Percentiles rank a stretch among this genome's conserved stretches.
Evolutionary conservation across 2,797 vertebrate genomes (phyloP).

Genomic region (Chelon auratus): DNA sequence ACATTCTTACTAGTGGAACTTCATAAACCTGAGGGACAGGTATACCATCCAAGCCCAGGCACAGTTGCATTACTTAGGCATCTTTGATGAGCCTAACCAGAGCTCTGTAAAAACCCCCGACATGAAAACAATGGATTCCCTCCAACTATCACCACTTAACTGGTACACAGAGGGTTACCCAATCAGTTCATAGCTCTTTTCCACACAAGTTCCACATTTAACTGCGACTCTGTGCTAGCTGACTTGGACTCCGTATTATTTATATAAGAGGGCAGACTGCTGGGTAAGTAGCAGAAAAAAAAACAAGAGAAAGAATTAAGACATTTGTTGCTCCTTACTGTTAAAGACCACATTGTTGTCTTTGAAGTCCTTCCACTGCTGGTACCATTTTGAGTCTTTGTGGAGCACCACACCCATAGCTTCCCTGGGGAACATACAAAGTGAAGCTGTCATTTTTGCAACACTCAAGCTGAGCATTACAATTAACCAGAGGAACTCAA

Average conservation of each 20-base stretch:
- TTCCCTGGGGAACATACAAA: constrained; percentile 82
- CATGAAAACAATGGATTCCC: not conserved
- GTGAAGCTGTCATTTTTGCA: not conserved
- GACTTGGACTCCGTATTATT: not conserved
- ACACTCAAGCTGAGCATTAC: not conserved
- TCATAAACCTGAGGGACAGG: not conserved
- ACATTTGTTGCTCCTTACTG: constrained; percentile 82
- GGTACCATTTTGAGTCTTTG: constrained; percentile 97
- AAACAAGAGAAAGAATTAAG: not conserved
- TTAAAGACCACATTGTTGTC: constrained; percentile 97
- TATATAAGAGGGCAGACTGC: not conserved
- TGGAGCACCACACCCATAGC: constrained; percentile 95
- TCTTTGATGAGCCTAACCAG: not conserved
- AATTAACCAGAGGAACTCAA: not conserved
- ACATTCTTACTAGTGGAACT: not conserved
- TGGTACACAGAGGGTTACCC: not conserved
- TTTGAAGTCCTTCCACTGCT: constrained; percentile 99
- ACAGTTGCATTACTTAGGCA: not conserved
- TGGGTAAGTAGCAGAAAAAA: not conserved
- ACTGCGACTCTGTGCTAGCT: not conserved
- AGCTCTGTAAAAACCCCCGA: constrained; percentile 4
- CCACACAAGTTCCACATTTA: not conserved
- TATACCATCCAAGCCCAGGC: not conserved
- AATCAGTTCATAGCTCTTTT: not conserved
- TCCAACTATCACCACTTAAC: not conserved